Conservation (phyloP, 2,797 vertebrate species). For the Hylomyscus alleni region DNA sequence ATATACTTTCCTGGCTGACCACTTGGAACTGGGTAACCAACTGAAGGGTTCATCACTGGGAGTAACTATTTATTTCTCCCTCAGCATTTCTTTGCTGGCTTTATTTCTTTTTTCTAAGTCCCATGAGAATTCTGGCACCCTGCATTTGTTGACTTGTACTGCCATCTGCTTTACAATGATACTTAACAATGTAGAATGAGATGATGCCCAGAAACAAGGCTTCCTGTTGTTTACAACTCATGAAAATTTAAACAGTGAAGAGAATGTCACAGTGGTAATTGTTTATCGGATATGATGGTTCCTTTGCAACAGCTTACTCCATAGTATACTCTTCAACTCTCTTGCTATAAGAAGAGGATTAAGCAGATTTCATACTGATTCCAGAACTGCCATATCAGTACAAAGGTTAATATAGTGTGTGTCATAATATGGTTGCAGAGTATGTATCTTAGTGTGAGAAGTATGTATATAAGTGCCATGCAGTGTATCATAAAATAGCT, state of each 20-base stretch:
- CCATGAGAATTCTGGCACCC: background rate
- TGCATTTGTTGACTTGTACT: background rate
- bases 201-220: background rate
- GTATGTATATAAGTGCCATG: background rate
- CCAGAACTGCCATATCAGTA: background rate
- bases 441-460: background rate
- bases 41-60: background rate
- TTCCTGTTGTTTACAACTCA: background rate
- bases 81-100: background rate
- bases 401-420: background rate
- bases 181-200: background rate
- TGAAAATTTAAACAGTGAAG: conserved; percentile 7
- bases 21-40: background rate
- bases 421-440: background rate
- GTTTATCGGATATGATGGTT: background rate
- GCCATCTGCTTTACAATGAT: background rate
- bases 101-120: too few species aligned
- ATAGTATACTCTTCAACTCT: background rate
- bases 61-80: background rate
- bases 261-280: background rate
- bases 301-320: background rate
- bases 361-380: background rate
- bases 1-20: background rate
- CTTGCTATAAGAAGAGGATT: background rate
- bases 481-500: background rate